Conservation (phyloP, 2,113 vertebrate genomes). For the Cheirogaleus medius region DNA sequence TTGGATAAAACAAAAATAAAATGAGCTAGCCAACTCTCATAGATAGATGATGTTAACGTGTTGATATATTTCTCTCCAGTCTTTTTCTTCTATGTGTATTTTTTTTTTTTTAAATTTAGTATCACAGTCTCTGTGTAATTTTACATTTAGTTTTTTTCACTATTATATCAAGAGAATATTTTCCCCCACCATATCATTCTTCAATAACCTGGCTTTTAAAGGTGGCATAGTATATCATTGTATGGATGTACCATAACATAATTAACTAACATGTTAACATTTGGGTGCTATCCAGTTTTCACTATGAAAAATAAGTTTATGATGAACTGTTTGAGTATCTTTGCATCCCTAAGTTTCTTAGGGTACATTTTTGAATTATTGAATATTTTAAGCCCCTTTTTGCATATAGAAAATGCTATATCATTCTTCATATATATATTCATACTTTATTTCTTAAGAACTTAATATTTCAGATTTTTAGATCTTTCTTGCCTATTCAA, state of each 20-base stretch:
- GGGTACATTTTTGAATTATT: slow-evolving; percentile 12
- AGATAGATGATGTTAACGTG: slow-evolving; percentile 3
- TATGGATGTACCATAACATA: not conserved
- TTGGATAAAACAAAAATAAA: slow-evolving; percentile 39
- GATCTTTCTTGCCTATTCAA: not conserved
- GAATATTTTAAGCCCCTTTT: not conserved
- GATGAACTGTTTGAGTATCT: not conserved
- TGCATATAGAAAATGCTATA: not conserved
- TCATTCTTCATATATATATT: not conserved
- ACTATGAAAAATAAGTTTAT: slow-evolving; percentile 36
- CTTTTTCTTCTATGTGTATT: not conserved
- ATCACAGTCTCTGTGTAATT: not conserved
- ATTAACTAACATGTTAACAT: not conserved
- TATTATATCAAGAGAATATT: not conserved
- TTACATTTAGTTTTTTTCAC: slow-evolving; percentile 29
- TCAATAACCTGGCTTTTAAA: slow-evolving; percentile 1
- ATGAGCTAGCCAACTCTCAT: not conserved
- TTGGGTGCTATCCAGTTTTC: not conserved
- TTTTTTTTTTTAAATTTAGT: not conserved
- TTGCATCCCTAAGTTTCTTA: slow-evolving; percentile 7
- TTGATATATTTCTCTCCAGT: slow-evolving; percentile 2
- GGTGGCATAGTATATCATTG: not conserved
- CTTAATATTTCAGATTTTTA: slow-evolving; percentile 37
- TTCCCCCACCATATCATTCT: not conserved
- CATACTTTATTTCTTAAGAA: slow-evolving; percentile 48